Conservation (phyloP, 2,888 invertebrate genomes). For the Cephalotes varians region DNA sequence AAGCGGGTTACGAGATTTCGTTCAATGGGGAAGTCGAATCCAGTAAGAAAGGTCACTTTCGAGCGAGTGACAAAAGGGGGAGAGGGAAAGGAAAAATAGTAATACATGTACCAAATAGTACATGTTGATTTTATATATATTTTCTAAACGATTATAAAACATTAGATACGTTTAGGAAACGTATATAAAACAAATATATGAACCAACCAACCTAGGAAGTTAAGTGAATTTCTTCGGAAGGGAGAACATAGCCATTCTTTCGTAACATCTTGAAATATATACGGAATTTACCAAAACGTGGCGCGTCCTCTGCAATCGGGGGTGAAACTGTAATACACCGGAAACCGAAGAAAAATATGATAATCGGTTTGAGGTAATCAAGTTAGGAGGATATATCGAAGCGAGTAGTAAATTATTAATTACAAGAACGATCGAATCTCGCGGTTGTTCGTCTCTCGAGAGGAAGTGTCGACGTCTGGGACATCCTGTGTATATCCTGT, state of each 20-base stretch:
- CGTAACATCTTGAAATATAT: conserved; percentile 14
- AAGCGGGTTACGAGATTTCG: neutral
- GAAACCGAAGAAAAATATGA: neutral
- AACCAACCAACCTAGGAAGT: no score
- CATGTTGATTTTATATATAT: no score
- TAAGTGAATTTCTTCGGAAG: neutral
- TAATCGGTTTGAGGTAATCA: neutral
- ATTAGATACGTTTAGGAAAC: no score
- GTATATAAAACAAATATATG: no score
- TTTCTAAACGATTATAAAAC: no score
- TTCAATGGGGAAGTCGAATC: neutral
- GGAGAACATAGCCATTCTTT: conserved; percentile 19
- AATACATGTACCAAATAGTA: no score
- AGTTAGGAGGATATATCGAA: neutral
- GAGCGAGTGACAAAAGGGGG: neutral
- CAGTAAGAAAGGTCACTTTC: neutral
- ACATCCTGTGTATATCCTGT: conserved; percentile 19
- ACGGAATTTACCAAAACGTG: conserved; percentile 1
- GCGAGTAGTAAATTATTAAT: neutral
- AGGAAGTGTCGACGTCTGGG: neutral
- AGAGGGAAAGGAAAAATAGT: no score
- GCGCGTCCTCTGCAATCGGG: neutral
- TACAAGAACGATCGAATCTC: neutral
- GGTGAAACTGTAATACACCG: neutral
- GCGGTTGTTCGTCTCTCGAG: neutral